phyloP scores from a whole-genome alignment of 2,888 invertebrate genomes.

The Latrodectus elegans region DNA sequence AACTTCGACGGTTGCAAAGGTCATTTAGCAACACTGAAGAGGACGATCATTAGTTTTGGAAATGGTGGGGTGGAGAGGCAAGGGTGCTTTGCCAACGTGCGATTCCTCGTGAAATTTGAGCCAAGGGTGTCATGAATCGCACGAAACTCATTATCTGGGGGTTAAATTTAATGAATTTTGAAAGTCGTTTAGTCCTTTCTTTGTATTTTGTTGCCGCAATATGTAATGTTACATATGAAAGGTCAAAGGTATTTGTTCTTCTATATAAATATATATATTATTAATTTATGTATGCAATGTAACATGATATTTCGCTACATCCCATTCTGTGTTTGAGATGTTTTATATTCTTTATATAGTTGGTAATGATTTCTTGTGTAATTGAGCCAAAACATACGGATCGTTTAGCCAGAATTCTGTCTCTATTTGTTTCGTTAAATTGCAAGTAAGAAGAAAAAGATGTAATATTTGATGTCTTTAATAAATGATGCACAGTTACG shows the following conservation, averaged over 20 bases:
- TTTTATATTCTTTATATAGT: not conserved
- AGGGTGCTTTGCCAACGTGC: constrained; percentile 44
- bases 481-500: not conserved
- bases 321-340: too few species aligned
- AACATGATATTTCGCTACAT: not conserved
- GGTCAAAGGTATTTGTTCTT: constrained; percentile 35
- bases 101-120: constrained; percentile 54
- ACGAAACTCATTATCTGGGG: constrained; percentile 66
- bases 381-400: not conserved
- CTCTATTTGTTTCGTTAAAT: not conserved
- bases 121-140: constrained; percentile 30
- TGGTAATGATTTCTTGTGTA: not conserved
- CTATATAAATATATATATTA: not conserved
- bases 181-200: constrained; percentile 25
- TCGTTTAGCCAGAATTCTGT: not conserved
- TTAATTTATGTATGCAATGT: not conserved
- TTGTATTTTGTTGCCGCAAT: constrained; percentile 12
- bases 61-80: constrained; percentile 15
- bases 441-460: not conserved
- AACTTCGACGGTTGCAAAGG: constrained; percentile 20
- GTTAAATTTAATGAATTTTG: constrained; percentile 66
- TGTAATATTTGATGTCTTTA: not conserved
- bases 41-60: constrained; percentile 43
- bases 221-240: constrained; percentile 53
- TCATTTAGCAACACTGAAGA: not conserved